These are phyloP conservation scores for Eristalinus aeneus DNA, from an alignment of 2,888 invertebrate genomes.

Conservation along the genomic window DNA sequence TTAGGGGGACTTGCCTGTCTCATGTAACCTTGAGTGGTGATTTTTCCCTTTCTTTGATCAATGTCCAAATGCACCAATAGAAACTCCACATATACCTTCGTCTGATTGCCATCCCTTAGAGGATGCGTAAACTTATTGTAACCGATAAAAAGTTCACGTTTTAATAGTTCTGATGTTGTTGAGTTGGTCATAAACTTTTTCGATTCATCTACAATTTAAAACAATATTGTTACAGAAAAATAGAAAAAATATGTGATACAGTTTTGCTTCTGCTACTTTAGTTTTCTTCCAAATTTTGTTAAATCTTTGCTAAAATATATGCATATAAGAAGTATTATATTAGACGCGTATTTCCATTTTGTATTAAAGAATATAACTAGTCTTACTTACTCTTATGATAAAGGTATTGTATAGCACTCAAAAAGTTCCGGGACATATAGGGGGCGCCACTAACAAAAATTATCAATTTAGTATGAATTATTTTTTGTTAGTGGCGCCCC, in stretches of 20 bases:
- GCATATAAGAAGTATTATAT: too few species aligned
- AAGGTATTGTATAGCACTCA: too few species aligned
- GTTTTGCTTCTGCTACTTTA: too few species aligned
- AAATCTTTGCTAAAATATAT: too few species aligned
- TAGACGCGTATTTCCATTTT: too few species aligned
- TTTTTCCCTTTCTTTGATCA: conserved; percentile 84
- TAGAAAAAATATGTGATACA: neutral
- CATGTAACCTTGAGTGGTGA: conserved; percentile 84
- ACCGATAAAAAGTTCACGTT: conserved; percentile 81
- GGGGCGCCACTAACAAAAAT: too few species aligned
- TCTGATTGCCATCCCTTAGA: conserved; percentile 72
- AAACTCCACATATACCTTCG: neutral
- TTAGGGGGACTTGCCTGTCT: conserved; percentile 82
- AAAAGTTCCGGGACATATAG: too few species aligned
- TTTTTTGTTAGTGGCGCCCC: too few species aligned
- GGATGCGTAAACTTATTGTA: conserved; percentile 79
- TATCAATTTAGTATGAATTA: too few species aligned
- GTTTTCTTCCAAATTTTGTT: too few species aligned
- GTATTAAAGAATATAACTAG: too few species aligned
- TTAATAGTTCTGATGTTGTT: neutral
- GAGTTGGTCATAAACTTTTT: neutral
- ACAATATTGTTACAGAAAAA: neutral
- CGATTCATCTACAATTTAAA: neutral
- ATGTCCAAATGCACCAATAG: conserved; percentile 84
- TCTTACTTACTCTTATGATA: too few species aligned